Percentiles rank a stretch among this genome's conserved stretches.
These are phyloP conservation scores for Addax nasomaculatus DNA, from an alignment of 2,113 vertebrate genomes.

Conservation along the genomic window DNA sequence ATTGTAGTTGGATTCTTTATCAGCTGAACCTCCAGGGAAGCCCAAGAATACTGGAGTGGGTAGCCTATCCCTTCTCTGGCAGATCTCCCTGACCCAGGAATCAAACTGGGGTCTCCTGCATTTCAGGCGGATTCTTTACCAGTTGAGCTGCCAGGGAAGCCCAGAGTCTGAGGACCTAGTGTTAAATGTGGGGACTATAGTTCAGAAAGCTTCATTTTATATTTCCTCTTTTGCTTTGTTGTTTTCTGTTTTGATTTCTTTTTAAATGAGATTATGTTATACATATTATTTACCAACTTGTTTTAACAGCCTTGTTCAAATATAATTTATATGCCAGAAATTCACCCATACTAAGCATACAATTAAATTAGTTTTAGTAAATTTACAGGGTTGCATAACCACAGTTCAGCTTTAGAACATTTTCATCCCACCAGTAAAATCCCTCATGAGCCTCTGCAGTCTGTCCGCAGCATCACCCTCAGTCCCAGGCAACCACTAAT, in stretches of 20 bases:
- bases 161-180: background rate
- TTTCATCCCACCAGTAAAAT: background rate
- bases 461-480: background rate
- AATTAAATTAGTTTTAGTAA: background rate
- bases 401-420: background rate
- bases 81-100: background rate
- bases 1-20: background rate
- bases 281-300: background rate
- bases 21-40: background rate
- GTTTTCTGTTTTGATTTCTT: background rate
- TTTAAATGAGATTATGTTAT: background rate
- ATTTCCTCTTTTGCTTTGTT: background rate
- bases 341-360: background rate
- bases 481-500: background rate
- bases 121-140: background rate
- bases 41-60: background rate
- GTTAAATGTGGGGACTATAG: background rate
- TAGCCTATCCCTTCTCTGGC: background rate
- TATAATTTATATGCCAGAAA: background rate
- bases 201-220: background rate
- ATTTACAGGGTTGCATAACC: background rate
- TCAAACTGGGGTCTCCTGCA: background rate
- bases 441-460: background rate
- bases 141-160: background rate
- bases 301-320: conserved; percentile 20